Conservation (phyloP, 1,140 invertebrate genomes). For the Propsilocerus akamusi region DNA sequence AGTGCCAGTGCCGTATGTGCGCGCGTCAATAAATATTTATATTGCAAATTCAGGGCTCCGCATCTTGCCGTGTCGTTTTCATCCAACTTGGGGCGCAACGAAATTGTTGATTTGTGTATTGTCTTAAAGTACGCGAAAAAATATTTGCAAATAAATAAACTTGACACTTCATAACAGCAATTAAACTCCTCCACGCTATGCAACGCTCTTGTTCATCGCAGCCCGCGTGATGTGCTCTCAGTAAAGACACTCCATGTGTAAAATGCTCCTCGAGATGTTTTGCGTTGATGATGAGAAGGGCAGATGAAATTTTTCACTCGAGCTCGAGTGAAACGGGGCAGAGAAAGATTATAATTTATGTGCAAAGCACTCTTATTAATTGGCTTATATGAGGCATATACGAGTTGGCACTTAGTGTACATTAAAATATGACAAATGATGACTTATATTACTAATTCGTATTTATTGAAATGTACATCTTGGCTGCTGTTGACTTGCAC, state of each 20-base stretch:
- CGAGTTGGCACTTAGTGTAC: neutral
- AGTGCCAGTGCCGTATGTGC: no score
- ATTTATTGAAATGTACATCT: no score
- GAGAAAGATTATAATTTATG: neutral
- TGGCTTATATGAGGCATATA: neutral
- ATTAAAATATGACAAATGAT: slow-evolving; percentile 2
- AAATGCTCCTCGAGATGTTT: no score
- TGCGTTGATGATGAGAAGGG: neutral
- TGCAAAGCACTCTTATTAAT: slow-evolving; percentile 2
- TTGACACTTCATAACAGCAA: slow-evolving; percentile 3
- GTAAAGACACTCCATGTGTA: no score
- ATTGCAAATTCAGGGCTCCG: no score
- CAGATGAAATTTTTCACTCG: neutral
- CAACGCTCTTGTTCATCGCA: neutral
- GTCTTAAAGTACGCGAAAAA: no score
- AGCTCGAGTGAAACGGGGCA: neutral
- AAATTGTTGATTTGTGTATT: no score
- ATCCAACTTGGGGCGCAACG: no score
- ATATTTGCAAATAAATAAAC: slow-evolving; percentile 2
- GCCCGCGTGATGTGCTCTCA: no score
- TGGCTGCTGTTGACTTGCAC: no score
- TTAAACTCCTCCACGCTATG: neutral
- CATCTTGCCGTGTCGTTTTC: no score
- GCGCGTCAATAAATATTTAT: no score
- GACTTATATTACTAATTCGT: slow-evolving; percentile 4